Evolutionary conservation across 2,888 invertebrate genomes (phyloP), one percentile per base, ranked within the genome.

Genomic region (Acronicta leporina): DNA sequence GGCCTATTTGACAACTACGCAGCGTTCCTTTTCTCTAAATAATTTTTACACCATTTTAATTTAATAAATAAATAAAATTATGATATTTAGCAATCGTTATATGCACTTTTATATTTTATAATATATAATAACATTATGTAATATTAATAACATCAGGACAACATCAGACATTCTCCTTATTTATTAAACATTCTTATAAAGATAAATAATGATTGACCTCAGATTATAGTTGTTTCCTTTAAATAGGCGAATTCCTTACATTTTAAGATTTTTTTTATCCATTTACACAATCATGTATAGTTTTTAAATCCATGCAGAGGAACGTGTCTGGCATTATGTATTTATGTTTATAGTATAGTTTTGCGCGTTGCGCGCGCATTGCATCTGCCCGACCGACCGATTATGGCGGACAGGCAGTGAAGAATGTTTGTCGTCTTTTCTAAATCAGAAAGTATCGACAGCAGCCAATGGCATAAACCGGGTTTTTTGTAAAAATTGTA

Each of bases 391-490:
- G 89, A 90, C 92, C 90, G 92, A 92, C 92, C 93, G 93, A 94
- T 92, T 94, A 94, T 94, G 94, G 94, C 92, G 92, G 92, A 91
- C 89, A 87, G 90, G 87, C 91, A 92, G 87, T 94, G 90, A 94
- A 92, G 90, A 89, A 92, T 94, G 93, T 88, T 92, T 89, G 90
- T 91, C 89, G 92, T 88, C 90, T 93, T 92, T 92, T 94, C 86
- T 91, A 90, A 92, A 95, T 95, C 96, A 90, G 90, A 92, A 93
- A 95, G 94, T 95, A 96, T 96, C 95, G 95, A 94, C 92, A 89
- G 90, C 94, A 95, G 95, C 96, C 95, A 95, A 96, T 96, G 96
- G 95, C 95, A 93, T 96, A 96, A 96, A 92, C 89, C 92, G 92
- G 90, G 91, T 92, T 94, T 95, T 94, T 92, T 95, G 94, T 95